Evolutionary conservation across 2,888 invertebrate genomes (phyloP).

Genomic region (Steinernema scapterisci): DNA sequence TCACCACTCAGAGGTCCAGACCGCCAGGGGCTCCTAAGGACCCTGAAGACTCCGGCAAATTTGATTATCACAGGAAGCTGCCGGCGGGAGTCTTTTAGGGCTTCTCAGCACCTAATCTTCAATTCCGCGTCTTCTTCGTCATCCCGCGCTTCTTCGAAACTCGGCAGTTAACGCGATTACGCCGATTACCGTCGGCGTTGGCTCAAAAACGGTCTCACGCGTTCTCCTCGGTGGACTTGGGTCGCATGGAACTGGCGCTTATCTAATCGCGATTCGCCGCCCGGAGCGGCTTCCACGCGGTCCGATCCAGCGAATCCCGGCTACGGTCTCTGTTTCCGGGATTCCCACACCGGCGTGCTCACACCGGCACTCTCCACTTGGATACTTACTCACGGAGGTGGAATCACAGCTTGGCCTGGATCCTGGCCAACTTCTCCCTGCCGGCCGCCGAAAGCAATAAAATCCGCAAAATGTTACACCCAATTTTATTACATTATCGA

Average conservation of each 20-base stretch:
- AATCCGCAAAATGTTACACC: constrained; percentile 25
- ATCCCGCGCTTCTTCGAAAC: neutral
- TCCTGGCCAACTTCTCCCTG: neutral
- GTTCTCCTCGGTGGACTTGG: neutral
- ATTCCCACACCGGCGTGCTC: too few relatives aligned
- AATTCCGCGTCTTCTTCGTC: neutral
- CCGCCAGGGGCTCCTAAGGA: neutral
- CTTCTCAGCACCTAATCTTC: neutral
- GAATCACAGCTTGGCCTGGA: too few relatives aligned
- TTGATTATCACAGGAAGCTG: neutral
- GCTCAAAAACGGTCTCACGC: neutral
- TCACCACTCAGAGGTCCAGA: neutral
- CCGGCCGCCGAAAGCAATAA: constrained; percentile 19
- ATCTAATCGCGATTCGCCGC: neutral
- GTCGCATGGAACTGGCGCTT: neutral
- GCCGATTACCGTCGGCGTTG: neutral
- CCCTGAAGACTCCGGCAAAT: neutral
- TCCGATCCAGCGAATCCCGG: neutral
- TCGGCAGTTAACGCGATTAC: neutral
- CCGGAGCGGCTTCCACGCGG: neutral
- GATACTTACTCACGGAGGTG: too few relatives aligned
- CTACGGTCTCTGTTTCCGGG: neutral
- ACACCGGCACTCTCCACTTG: too few relatives aligned
- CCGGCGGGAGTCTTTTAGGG: neutral
- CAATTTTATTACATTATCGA: constrained; percentile 23